Base-by-base conservation (phyloP, 1,140 invertebrate genomes). In the Drosophila sechellia region DNA sequence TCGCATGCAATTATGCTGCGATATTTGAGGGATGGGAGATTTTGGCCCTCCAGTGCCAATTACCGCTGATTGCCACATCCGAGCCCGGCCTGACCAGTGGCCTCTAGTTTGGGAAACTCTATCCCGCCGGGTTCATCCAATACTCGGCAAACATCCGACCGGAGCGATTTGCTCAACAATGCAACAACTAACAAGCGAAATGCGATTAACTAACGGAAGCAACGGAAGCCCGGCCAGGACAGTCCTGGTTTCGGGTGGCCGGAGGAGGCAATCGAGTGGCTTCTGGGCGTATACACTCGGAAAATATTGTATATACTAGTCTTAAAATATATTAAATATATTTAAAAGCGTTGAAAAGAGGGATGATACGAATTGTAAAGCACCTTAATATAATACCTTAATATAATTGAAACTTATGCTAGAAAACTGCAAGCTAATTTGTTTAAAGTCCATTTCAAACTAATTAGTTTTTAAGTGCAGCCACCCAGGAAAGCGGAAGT, bases 151-250 rank as follows among this genome's bases (percentile, higher is more conserved):
- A 77, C 73, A 63, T 78, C 59, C 63, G 72, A 66, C 45, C 69
- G 50, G 37, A 42, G 55, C 74, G 66, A 84, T 65, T 86, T 68
- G 64, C 15, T 65, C 50, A 50, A 86, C 77, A 81, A 81, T 77
- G 81, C 73, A 81, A 52, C 68, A 64, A 76, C 65, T 77, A 61
- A 50, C 76, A 71, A 66, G 65, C 64, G 48, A 66, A 86, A 78
- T 81, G 77, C 81, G 81, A 85, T 85, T 85, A 86, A 71, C 59
- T 57, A 65, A 64, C 81, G 78, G 78, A 86, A 60, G 53, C 59
- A 53, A 20, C 49, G 64, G 50, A 57, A 57, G 68, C 17, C 64
- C 25, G 63, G 22, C 25, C 43, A 17, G 45, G 49, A 42, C 34
- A 48, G 4, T 27, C 34, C n/a, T 27, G 20, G 22, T 31, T 10